Evolutionary conservation across 2,113 vertebrate species (phyloP).

Genomic region (Pelvicachromis taeniatus): DNA sequence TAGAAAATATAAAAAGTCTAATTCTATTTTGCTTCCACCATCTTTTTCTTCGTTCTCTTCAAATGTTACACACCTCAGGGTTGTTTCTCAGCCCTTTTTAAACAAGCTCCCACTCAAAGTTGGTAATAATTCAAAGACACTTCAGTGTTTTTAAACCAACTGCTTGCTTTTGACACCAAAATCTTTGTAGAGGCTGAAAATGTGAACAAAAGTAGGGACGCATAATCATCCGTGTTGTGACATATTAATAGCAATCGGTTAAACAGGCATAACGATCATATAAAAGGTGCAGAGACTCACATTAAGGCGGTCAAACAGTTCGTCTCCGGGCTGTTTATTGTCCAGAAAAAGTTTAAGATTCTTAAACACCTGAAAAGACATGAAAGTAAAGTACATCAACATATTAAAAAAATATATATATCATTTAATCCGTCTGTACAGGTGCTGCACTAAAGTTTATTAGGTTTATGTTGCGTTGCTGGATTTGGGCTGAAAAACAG

Average conservation of each 20-base stretch:
- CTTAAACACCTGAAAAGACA: slow-evolving; percentile 77
- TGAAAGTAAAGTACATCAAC: neutral
- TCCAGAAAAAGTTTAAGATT: slow-evolving; percentile 77
- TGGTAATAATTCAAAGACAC: neutral
- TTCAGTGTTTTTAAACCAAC: neutral
- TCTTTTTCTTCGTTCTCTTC: neutral
- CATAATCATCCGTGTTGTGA: neutral
- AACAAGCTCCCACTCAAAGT: neutral
- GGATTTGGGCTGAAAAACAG: neutral
- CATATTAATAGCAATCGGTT: neutral
- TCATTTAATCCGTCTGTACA: neutral
- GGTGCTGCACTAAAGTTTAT: rapidly evolving
- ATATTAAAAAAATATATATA: too few relatives aligned
- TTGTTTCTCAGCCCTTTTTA: neutral
- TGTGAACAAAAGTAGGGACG: neutral
- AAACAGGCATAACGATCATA: neutral
- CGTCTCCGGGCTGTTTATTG: slow-evolving; percentile 70
- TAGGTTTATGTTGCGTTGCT: neutral
- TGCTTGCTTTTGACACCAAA: neutral
- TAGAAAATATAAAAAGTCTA: neutral
- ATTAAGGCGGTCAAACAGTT: slow-evolving; percentile 75
- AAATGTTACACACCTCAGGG: neutral
- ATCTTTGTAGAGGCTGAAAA: neutral
- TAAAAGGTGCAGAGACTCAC: slow-evolving; percentile 37
- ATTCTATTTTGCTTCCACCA: slow-evolving; percentile 7